Conservation (phyloP, 2,797 vertebrate genomes). For the Acanthurus tractus region DNA sequence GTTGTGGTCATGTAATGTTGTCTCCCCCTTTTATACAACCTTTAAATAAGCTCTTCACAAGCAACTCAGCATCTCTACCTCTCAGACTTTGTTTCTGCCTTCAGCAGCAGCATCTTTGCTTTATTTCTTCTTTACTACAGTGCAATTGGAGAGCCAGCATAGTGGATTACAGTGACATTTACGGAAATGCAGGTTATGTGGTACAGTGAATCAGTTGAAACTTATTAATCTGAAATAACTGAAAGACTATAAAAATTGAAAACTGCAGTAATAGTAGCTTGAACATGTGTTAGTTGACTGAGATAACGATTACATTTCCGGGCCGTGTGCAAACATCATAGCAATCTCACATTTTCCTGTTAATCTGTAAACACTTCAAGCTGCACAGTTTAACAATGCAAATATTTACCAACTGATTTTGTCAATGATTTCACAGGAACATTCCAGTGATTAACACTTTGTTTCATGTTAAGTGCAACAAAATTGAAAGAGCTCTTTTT, state of each 20-base stretch:
- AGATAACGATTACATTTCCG: neutral
- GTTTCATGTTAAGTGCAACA: neutral
- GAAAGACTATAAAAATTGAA: neutral
- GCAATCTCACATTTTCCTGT: neutral
- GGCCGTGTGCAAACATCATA: neutral
- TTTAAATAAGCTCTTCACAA: too few relatives aligned
- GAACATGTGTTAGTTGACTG: neutral
- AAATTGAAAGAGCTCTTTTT: neutral
- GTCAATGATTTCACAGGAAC: neutral
- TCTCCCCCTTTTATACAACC: neutral
- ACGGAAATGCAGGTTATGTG: neutral
- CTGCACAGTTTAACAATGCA: neutral
- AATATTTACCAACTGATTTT: neutral
- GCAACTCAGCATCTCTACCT: neutral
- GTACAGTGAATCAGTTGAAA: neutral
- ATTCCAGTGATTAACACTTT: neutral
- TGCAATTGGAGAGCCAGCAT: neutral
- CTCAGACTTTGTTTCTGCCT: neutral
- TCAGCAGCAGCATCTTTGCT: neutral
- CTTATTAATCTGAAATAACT: neutral
- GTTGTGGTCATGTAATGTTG: neutral
- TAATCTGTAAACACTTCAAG: neutral
- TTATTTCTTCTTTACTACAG: neutral
- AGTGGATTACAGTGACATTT: neutral
- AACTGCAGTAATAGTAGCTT: neutral